Evolutionary conservation across 2,888 invertebrate species (phyloP), one percentile per base, ranked within the genome.

Genomic region (Steinernema hermaphroditum): DNA sequence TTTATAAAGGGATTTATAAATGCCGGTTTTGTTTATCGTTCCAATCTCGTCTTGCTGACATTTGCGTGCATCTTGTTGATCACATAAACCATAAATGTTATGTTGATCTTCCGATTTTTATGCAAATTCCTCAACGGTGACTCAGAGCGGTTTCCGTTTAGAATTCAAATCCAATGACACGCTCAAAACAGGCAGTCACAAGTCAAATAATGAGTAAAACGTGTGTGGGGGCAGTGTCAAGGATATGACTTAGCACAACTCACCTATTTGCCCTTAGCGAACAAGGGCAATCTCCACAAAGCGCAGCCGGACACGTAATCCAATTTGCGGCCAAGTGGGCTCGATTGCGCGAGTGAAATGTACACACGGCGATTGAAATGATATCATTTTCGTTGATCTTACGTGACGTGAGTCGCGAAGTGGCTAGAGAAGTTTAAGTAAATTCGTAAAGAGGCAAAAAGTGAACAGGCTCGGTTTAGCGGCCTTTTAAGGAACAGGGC

Each of bases 261-360:
- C 27, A 22, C 27, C 27, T 54, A 24, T 24, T 54, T 54, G 9
- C 24, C 12, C 54, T 12, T 46, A 37, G 6, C 37, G 12, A 37
- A 4, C 37, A 12, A 37, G 37, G 37, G 37, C 12, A 8, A 12
- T 4, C 37, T 8, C 12, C 37, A 37, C 37, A 37, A 37, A 37
- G 37, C 4, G n/a, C 4, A 37, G 4, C 37, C 27, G 27, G 54
- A 54, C 54, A 54, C 54, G 54, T 54, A 54, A 54, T 54, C 54
- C 54, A 24, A 54, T 54, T 54, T 54, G 54, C 54, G 54, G 12
- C 54, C 22, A 54, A 27, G 54, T 22, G 54, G 54, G 19, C 27
- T 54, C 27, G n/a, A 37, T 37, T 37, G 4, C 37, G 12, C 37
- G 4, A n/a, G 37, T 37, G 37, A 37, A 8, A 4, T 37, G 37